Evolutionary conservation across 2,888 invertebrate species (phyloP), one percentile per base, ranked within the genome.

Genomic region (Alloscopus bannaensis): DNA sequence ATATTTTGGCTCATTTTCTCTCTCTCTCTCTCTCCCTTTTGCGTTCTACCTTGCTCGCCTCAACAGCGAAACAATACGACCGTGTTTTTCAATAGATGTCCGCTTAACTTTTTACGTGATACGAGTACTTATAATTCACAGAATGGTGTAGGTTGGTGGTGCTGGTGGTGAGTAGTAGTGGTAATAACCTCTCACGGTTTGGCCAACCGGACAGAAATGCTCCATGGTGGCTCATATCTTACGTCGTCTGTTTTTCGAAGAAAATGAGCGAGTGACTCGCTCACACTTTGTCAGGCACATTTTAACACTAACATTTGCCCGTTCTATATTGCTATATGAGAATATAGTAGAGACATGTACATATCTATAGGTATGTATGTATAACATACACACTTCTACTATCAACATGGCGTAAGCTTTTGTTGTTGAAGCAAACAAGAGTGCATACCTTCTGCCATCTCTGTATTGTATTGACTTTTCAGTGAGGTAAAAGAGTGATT

Each of bases 251-350:
- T 47, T 13, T 1, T 36, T 60, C 40, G 40, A 40, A 22, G 60
- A 60, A 52, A 40, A 60, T 22, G 18, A 59, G 59, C 3, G 20
- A 40, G 36, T 24, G 22, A 40, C 60, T 60, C 40, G 22, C 60
- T 40, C 40, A 40, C 40, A 40, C 60, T 60, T 60, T 59, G 59
- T 59, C 59, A 29, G 59, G 18, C 31, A 59, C 59, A 59, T 59
- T 59, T 59, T 18, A 29, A n/a, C n/a, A n/a, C n/a, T n/a, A n/a
- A n/a, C n/a, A n/a, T n/a, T n/a, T n/a, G n/a, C n/a, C n/a, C n/a
- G n/a, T n/a, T n/a, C n/a, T n/a, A n/a, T n/a, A n/a, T n/a, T n/a
- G n/a, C n/a, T n/a, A n/a, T n/a, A n/a, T n/a, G n/a, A n/a, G n/a
- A n/a, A n/a, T n/a, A n/a, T n/a, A n/a, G n/a, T n/a, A n/a, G n/a